Conservation (phyloP, 2,888 invertebrate species). For the Drepana falcataria region DNA sequence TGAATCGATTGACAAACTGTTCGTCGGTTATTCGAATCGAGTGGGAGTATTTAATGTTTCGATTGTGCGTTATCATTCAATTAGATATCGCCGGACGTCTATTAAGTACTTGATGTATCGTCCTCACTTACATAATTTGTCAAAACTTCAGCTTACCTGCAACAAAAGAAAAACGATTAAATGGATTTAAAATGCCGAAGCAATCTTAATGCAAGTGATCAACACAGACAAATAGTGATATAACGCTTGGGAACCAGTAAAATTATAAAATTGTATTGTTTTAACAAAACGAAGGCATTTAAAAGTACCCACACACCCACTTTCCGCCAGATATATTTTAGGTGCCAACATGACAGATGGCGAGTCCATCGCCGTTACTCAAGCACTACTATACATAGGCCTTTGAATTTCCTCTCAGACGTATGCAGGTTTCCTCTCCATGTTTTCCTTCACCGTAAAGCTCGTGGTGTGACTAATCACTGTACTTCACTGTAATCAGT, state of each 20-base stretch:
- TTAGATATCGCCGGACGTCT: neutral
- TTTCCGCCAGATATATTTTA: no score
- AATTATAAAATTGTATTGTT: neutral
- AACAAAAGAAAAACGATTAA: conserved; percentile 27
- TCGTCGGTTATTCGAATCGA: conserved; percentile 42
- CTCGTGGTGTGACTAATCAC: no score
- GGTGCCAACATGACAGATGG: no score
- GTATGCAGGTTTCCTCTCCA: no score
- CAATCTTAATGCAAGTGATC: neutral
- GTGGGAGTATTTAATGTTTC: conserved; percentile 35
- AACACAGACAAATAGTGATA: neutral
- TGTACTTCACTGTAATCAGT: no score
- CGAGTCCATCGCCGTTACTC: no score
- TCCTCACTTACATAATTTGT: conserved; percentile 2
- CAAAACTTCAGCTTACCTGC: conserved; percentile 36
- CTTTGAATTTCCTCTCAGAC: no score
- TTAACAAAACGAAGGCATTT: no score
- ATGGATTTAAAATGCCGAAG: neutral
- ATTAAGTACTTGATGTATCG: neutral
- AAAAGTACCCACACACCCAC: no score
- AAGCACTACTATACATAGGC: no score
- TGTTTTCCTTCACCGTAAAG: no score
- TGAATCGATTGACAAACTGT: conserved; percentile 63
- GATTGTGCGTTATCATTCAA: conserved; percentile 38
- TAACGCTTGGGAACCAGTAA: neutral